Percentiles rank a stretch among this genome's conserved stretches.
Conservation (phyloP, 1,140 invertebrate genomes). For the Macrotrachela quadricornifera region DNA sequence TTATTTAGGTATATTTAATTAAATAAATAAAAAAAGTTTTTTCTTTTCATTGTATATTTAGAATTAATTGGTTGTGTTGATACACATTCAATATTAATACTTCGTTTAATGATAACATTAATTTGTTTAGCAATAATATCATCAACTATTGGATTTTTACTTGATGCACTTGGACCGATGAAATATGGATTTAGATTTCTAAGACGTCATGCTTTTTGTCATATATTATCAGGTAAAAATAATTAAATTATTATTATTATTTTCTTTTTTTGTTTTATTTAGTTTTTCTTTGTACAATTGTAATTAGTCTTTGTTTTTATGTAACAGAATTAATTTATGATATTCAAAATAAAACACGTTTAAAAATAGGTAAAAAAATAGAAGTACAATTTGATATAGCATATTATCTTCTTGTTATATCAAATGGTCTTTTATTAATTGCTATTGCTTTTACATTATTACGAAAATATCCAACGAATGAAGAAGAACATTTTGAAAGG, state of each 20-base stretch:
- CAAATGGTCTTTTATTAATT: slow-evolving; percentile 1
- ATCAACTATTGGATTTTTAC: slow-evolving; percentile 2
- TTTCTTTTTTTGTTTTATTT: no score
- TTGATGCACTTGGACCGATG: slow-evolving; percentile 6
- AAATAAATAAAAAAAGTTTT: not conserved
- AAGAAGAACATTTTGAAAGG: slow-evolving; percentile 5
- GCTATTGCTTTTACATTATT: slow-evolving; percentile 5
- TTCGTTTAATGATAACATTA: slow-evolving; percentile 6
- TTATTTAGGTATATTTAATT: not conserved
- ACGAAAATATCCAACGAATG: slow-evolving; percentile 1
- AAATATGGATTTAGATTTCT: slow-evolving; percentile 2
- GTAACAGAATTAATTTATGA: slow-evolving; percentile 6
- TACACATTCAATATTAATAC: slow-evolving; percentile 3
- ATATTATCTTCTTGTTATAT: slow-evolving; percentile 4
- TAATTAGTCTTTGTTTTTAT: slow-evolving; percentile 8
- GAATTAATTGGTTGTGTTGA: slow-evolving; percentile 3
- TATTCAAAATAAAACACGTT: slow-evolving; percentile 4
- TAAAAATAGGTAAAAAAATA: slow-evolving; percentile 8
- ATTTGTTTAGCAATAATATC: slow-evolving; percentile 7
- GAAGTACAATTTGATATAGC: slow-evolving; percentile 4
- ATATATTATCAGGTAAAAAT: slow-evolving; percentile 1
- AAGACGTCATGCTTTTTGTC: slow-evolving; percentile 5
- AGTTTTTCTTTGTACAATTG: slow-evolving; percentile 4
- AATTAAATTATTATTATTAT: no score
- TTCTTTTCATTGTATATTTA: not conserved